These are phyloP conservation scores for Nycticebus coucang DNA, from an alignment of 2,113 vertebrate genomes.

Conservation along the genomic window DNA sequence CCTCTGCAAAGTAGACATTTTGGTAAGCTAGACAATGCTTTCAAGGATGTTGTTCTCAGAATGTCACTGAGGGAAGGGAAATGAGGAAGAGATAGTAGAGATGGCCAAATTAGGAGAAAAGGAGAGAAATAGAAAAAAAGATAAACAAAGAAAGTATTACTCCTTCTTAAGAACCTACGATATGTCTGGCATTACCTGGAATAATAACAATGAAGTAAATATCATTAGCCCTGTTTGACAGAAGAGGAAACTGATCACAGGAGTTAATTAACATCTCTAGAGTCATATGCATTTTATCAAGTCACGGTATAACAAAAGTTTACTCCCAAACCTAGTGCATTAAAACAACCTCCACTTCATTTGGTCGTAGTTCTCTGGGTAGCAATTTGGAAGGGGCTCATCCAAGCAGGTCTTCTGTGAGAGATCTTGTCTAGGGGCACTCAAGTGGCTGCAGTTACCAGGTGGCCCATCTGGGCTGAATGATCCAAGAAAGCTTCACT, in stretches of 20 bases:
- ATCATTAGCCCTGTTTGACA: neutral
- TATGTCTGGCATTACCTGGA: neutral
- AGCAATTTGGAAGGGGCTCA: neutral
- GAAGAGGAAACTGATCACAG: neutral
- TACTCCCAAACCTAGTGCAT: neutral
- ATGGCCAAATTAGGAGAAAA: too few relatives aligned
- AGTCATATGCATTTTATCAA: neutral
- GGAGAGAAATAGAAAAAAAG: neutral
- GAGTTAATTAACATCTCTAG: neutral
- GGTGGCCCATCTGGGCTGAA: neutral
- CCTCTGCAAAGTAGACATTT: neutral
- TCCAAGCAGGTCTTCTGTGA: neutral
- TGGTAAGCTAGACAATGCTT: neutral
- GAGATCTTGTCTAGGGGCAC: neutral
- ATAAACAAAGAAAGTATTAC: neutral
- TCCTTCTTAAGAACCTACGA: neutral
- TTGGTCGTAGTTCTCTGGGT: neutral
- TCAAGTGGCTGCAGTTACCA: too few relatives aligned
- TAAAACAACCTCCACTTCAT: neutral
- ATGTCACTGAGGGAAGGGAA: neutral
- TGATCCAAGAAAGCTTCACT: neutral
- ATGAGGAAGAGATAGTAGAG: neutral
- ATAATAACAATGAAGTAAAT: neutral
- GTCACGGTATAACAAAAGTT: neutral
- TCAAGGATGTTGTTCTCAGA: neutral